Conservation (phyloP, 2,113 vertebrate species). For the Parotia lawesii region DNA sequence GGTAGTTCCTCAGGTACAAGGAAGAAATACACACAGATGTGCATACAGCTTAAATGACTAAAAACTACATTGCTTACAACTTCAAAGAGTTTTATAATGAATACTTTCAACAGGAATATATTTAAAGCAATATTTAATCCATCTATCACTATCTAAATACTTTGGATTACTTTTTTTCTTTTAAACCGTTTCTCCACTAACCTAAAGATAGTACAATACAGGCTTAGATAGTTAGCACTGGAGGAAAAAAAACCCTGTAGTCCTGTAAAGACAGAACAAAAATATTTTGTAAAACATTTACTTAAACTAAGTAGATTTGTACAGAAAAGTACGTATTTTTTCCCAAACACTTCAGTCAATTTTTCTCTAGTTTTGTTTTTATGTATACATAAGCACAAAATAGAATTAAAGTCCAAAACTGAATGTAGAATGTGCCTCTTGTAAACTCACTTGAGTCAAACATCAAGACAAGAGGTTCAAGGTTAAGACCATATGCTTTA, state of each 20-base stretch:
- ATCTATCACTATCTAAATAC: background rate
- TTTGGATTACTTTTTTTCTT: background rate
- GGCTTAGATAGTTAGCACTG: background rate
- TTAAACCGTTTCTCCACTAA: background rate
- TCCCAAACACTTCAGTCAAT: background rate
- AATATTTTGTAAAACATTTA: background rate
- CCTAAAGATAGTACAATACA: background rate
- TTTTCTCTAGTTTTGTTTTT: background rate
- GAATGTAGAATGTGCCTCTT: background rate
- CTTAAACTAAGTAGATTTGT: background rate
- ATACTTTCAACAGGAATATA: background rate
- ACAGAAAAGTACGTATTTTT: background rate
- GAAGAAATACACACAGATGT: background rate
- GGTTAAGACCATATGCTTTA: background rate
- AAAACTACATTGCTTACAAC: accelerated
- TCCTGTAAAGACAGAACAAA: background rate
- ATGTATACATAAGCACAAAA: background rate
- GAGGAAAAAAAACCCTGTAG: background rate
- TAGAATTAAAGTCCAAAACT: background rate
- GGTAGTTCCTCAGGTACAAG: background rate
- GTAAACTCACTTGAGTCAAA: background rate
- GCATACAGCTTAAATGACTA: background rate
- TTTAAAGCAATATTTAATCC: background rate
- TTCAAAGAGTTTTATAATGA: background rate
- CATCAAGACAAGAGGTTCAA: background rate